phyloP scores from a whole-genome alignment of 64 coral and sea anemone species.

The Platygyra sinensis region DNA sequence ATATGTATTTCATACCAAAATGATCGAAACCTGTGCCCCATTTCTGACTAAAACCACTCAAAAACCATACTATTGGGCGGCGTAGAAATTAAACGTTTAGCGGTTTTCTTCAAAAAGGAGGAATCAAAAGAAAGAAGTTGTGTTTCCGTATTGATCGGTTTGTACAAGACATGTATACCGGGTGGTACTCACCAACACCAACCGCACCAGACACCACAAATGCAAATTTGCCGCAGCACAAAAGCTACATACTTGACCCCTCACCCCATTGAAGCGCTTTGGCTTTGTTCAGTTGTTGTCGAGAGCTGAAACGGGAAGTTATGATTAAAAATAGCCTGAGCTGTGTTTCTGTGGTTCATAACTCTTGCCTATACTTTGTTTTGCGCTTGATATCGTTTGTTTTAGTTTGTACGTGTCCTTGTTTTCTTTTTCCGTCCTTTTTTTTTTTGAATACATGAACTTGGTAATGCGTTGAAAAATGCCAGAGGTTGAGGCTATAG shows the following conservation, averaged over 20 bases:
- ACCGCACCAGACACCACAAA: neutral
- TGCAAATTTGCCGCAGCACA: neutral
- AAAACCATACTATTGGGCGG: too few relatives aligned
- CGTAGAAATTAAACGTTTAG: too few relatives aligned
- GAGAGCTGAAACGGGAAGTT: slow-evolving; percentile 21
- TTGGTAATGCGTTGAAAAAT: neutral
- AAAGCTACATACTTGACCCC: neutral
- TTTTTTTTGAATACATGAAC: neutral
- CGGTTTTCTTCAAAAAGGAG: too few relatives aligned
- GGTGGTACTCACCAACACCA: too few relatives aligned
- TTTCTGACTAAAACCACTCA: too few relatives aligned
- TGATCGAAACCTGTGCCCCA: too few relatives aligned
- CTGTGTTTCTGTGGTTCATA: neutral
- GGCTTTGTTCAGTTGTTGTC: neutral
- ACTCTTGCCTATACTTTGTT: neutral
- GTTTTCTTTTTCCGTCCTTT: neutral
- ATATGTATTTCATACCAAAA: too few relatives aligned
- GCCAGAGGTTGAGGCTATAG: neutral
- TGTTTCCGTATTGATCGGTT: too few relatives aligned
- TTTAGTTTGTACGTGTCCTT: neutral
- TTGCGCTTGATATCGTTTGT: too few relatives aligned
- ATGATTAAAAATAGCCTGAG: neutral
- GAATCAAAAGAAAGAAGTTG: too few relatives aligned
- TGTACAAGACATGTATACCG: too few relatives aligned
- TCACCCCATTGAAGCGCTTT: neutral